Evolutionary conservation across 37 sponge, comb jelly and placozoan species (phyloP).

Genomic region (Spongilla lacustris): DNA sequence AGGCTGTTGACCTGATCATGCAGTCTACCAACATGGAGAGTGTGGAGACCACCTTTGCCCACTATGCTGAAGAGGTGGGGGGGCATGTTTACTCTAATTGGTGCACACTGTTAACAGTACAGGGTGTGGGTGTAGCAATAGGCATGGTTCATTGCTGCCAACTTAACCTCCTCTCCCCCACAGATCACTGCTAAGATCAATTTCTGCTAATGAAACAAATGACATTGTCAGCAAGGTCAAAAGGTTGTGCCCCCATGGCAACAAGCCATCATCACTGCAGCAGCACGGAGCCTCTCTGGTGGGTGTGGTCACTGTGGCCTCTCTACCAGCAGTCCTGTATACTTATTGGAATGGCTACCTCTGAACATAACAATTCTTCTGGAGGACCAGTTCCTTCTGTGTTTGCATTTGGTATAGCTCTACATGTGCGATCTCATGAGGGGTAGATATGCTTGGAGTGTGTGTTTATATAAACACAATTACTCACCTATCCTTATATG

Average conservation of each 20-base stretch:
- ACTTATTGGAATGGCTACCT: background rate
- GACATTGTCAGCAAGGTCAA: constrained; percentile 19
- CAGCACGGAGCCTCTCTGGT: background rate
- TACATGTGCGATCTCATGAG: too few relatives aligned
- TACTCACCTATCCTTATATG: too few relatives aligned
- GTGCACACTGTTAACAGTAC: background rate
- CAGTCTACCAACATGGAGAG: constrained; percentile 59
- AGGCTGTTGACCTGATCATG: constrained; percentile 86
- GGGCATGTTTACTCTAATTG: background rate
- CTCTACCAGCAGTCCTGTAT: background rate
- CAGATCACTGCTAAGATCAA: constrained; percentile 21
- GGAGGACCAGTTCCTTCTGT: too few relatives aligned
- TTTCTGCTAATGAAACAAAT: constrained; percentile 22
- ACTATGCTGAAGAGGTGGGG: constrained; percentile 43
- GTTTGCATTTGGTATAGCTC: too few relatives aligned
- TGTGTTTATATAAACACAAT: too few relatives aligned
- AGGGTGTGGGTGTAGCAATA: too few relatives aligned
- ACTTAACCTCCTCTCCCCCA: too few relatives aligned
- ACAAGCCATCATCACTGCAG: too few relatives aligned
- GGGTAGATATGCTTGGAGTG: too few relatives aligned
- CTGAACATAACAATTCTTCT: too few relatives aligned
- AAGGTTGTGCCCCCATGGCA: constrained; percentile 8
- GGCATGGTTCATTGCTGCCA: too few relatives aligned
- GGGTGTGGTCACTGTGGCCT: background rate
- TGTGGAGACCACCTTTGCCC: constrained; percentile 38